Percentiles rank a stretch among this genome's conserved stretches.
Evolutionary conservation across 2,113 vertebrate species (phyloP).

Genomic region (Xiphias gladius): DNA sequence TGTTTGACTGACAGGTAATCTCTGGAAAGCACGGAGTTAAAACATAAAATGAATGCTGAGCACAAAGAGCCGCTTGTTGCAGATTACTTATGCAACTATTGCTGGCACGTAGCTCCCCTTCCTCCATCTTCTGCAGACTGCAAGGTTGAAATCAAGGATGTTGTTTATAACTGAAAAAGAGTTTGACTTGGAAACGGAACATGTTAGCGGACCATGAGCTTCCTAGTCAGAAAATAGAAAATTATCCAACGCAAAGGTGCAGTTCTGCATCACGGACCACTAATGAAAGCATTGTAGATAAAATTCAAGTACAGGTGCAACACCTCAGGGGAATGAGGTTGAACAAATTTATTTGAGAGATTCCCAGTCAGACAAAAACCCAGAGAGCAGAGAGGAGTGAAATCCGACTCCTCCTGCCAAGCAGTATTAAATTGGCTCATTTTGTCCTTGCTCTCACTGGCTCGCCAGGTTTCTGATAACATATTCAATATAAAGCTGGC

Average conservation of each 20-base stretch:
- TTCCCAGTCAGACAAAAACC: constrained; percentile 61
- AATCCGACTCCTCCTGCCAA: constrained; percentile 73
- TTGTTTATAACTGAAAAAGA: constrained; percentile 11
- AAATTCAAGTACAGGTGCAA: constrained; percentile 58
- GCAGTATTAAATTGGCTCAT: constrained; percentile 75
- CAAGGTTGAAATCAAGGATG: constrained; percentile 9
- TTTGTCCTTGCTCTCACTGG: constrained; percentile 50
- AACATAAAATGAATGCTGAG: background rate
- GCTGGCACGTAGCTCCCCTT: background rate
- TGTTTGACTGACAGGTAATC: background rate
- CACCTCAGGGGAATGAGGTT: constrained; percentile 51
- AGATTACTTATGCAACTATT: background rate
- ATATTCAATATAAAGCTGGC: constrained; percentile 71
- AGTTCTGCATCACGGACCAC: constrained; percentile 62
- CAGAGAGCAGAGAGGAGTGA: constrained; percentile 52
- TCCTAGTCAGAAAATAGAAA: constrained; percentile 61
- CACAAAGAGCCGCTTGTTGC: background rate
- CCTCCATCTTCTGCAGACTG: background rate
- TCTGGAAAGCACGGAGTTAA: constrained; percentile 7
- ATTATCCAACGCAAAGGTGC: constrained; percentile 33
- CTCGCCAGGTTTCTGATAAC: constrained; percentile 73
- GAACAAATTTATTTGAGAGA: constrained; percentile 66
- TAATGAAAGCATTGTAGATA: constrained; percentile 62
- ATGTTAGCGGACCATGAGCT: constrained; percentile 51
- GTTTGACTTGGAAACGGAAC: constrained; percentile 14